Evolutionary conservation across 2,888 invertebrate species (phyloP), one percentile per base, ranked within the genome.

Genomic region (Brachyptera putata): DNA sequence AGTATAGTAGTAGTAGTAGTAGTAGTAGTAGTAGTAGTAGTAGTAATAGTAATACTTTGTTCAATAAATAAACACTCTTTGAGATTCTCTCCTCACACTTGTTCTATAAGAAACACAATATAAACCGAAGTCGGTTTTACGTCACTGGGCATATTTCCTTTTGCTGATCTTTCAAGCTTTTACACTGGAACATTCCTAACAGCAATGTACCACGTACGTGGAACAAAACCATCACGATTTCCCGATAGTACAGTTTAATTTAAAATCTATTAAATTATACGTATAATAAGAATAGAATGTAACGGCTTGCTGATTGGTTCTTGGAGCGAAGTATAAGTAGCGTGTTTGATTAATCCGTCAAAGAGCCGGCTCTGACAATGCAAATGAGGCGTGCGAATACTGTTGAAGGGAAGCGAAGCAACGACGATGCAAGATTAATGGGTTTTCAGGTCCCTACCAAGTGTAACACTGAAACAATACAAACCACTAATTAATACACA

Each of bases 351-450:
- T n/a, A n/a, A 4, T 4, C 11, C 43, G 43, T 43, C 18, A 43
- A 21, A 18, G 16, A 43, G 14, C 21, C 21, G n/a, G 16, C 43
- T 11, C 43, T 43, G 43, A 43, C 43, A 7, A 43, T 13, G 21
- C 43, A 21, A n/a, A 43, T n/a, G 21, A 43, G 18, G 43, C 43
- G 21, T 11, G 11, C 21, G 43, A 43, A 43, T 43, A 43, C 43
- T 43, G 43, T 4, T 11, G 21, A 18, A 58, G 50, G 49, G 50
- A 58, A 55, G 55, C 36, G 36, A 55, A 53, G 39, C 39, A 26
- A 53, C 21, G 24, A 26, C 21, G 24, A 26, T 53, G 53, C 16
- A 34, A 55, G 36, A 18, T n/a, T 55, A 18, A 18, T 26, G 55
- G 55, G 55, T 36, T 26, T 24, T 18, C 55, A 55, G 30, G 21